A percentile compares a stretch with the other conserved stretches of the same genome.
Conservation (phyloP, 2,797 vertebrate genomes). For the Gymnoscopelus braueri region DNA sequence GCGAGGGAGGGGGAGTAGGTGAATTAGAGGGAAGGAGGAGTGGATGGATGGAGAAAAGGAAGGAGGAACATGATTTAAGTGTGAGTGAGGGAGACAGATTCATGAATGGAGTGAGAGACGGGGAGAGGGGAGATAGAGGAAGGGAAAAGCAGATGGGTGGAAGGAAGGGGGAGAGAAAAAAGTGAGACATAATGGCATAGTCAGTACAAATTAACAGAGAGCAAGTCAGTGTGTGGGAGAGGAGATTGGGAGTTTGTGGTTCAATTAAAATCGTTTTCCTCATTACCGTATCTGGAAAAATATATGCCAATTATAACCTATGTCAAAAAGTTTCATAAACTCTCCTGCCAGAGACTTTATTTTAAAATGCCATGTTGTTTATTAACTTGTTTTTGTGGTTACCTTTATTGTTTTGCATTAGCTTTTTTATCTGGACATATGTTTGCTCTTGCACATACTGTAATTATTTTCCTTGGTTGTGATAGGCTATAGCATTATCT, state of each 20-base stretch:
- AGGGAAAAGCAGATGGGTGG: not conserved
- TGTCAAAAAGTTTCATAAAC: too few species aligned
- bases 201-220: not conserved
- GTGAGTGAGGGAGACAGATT: not conserved
- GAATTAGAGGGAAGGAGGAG: not conserved
- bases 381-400: too few species aligned
- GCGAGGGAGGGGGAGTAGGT: not conserved
- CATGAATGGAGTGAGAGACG: not conserved
- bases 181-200: not conserved
- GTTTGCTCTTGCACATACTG: too few species aligned
- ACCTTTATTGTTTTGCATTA: too few species aligned
- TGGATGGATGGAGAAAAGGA: not conserved
- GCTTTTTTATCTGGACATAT: too few species aligned
- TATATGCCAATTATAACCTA: slow-evolving; percentile 6
- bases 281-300: slow-evolving; percentile 7
- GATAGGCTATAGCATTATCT: too few species aligned
- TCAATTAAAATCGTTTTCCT: slow-evolving; percentile 11
- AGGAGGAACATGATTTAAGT: not conserved
- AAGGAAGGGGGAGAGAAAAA: not conserved
- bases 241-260: not conserved
- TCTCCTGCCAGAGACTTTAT: too few species aligned
- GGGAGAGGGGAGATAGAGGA: not conserved
- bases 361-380: too few species aligned
- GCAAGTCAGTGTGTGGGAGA: not conserved
- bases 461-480: too few species aligned